Conservation (phyloP, 2,797 vertebrate genomes). For the Silurus aristotelis region DNA sequence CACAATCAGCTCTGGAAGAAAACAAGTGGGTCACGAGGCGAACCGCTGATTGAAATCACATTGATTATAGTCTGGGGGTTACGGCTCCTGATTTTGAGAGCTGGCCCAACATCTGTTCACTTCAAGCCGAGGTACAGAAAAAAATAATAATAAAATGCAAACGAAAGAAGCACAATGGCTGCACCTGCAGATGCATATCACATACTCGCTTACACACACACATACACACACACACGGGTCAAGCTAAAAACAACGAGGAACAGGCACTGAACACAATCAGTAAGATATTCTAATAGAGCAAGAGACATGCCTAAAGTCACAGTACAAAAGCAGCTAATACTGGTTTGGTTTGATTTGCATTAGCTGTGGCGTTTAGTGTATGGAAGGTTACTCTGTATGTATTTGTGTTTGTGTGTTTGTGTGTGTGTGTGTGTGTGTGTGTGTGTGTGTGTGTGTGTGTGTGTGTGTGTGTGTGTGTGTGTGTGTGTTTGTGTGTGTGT, state of each 20-base stretch:
- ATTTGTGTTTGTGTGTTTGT: background rate
- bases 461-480: background rate
- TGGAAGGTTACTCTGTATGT: background rate
- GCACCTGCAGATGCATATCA: constrained; percentile 48
- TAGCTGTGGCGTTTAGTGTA: background rate
- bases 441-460: constrained; percentile 9
- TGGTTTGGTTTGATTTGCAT: background rate
- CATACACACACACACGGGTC: constrained; percentile 6
- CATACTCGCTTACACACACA: background rate
- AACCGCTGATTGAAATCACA: constrained; percentile 77
- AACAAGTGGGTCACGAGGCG: constrained; percentile 76
- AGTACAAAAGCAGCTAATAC: constrained; percentile 1
- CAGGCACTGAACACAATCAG: constrained; percentile 18
- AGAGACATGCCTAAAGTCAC: constrained; percentile 9
- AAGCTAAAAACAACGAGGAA: constrained; percentile 17
- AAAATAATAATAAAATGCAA: constrained; percentile 41
- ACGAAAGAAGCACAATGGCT: constrained; percentile 42
- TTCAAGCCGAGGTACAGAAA: constrained; percentile 50
- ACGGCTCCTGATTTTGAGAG: constrained; percentile 72
- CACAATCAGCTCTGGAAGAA: constrained; percentile 75
- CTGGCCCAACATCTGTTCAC: constrained; percentile 76
- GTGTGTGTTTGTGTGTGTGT: background rate
- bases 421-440: background rate
- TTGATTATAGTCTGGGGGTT: constrained; percentile 72
- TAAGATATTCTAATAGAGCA: constrained; percentile 3